phyloP scores from a whole-genome alignment of 2,113 vertebrate species.

The Rhagologus leucostigma region DNA sequence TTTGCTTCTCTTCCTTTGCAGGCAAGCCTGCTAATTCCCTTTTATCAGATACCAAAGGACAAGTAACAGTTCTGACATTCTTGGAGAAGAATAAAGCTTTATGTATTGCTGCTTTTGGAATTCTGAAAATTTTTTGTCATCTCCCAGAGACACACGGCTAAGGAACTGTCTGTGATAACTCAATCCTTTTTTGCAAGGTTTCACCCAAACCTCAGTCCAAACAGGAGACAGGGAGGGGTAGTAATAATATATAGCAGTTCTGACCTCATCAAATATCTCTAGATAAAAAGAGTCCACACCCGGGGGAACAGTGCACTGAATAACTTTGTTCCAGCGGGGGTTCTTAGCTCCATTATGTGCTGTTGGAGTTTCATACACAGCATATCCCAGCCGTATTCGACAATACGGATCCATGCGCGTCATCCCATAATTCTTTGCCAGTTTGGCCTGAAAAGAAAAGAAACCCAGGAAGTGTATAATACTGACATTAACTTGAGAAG shows the following conservation, averaged over 20 bases:
- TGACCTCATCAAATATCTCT: conserved; percentile 98
- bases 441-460: conserved; percentile 81
- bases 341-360: conserved; percentile 98
- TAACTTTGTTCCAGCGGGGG: conserved; percentile 97
- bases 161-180: not conserved
- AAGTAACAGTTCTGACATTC: not conserved
- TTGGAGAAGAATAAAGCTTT: not conserved
- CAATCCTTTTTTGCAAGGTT: not conserved
- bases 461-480: not conserved
- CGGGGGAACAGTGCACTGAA: conserved; percentile 93
- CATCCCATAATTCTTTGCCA: conserved; percentile 98
- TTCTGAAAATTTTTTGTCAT: not conserved
- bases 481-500: not conserved
- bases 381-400: conserved; percentile 89
- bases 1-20: not conserved
- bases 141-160: not conserved
- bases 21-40: not conserved
- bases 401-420: conserved; percentile 98
- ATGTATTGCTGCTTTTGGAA: not conserved
- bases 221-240: not conserved
- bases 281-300: conserved; percentile 97
- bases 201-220: not conserved
- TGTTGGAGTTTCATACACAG: conserved; percentile 94
- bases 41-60: not conserved
- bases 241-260: not conserved